Evolutionary conservation across 1,140 invertebrate genomes (phyloP), one percentile per base, ranked within the genome.

Genomic region (Neodiprion virginianus): DNA sequence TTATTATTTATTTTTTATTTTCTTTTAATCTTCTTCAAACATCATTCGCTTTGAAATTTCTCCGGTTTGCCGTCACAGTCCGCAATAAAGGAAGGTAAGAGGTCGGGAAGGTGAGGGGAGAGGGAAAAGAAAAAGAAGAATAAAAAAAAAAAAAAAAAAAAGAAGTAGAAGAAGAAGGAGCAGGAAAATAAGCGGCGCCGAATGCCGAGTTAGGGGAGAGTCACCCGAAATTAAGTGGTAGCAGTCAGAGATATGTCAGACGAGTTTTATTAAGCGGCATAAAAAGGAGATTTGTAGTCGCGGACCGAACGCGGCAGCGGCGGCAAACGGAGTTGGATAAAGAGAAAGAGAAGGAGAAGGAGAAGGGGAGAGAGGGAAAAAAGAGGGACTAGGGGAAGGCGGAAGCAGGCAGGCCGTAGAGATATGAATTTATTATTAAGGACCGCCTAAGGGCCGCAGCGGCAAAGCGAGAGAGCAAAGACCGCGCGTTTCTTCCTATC

Each of bases 371-470:
- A 61, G 53, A 74, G 72, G 74, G 76, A 69, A 71, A 50, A 40
- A 67, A 72, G 21, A 67, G 49, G 23, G 53, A 68, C 69, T 73
- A 65, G 77, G 67, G 53, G 77, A 69, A 53, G 68, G 61, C 68
- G 73, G 28, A 53, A 74, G 68, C 49, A 74, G 72, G 74, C 75
- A 77, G 79, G 77, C 82, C 80, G 82, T 78, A 74, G 80, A 84
- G 84, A 88, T 87, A 88, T 87, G 86, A 88, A 88, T 88, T 87
- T 87, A 87, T 87, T 86, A 87, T 88, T 85, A 86, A 86, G 83
- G 79, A 84, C 73, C 80, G 81, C 83, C 82, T 82, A 80, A 83
- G 80, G 83, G 81, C 80, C 77, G 53, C 11, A 17, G 53, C 53
- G 53, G 28, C 1, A 40, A 40, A 40, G 28, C 28, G 28, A 4